phyloP scores from a whole-genome alignment of 2,113 vertebrate species.

The Syngnathus typhle region DNA sequence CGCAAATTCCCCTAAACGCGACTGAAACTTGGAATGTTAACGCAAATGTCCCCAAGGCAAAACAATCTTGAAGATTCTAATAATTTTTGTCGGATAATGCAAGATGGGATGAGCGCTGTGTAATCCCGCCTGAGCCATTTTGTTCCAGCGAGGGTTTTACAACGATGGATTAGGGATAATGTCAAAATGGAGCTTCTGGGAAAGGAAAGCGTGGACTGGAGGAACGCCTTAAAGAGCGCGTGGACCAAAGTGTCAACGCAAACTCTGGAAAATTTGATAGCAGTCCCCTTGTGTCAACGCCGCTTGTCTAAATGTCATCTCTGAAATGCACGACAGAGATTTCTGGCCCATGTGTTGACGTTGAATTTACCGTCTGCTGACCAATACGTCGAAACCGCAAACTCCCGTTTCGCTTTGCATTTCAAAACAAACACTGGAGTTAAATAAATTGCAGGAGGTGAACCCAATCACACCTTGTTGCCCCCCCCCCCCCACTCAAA shows the following conservation, averaged over 20 bases:
- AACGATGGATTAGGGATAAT: slow-evolving; percentile 34
- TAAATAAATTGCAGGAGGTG: slow-evolving; percentile 12
- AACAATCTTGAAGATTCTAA: slow-evolving; percentile 15
- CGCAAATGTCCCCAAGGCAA: slow-evolving; percentile 11
- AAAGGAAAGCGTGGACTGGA: neutral
- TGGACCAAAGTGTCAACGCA: neutral
- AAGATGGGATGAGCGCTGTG: slow-evolving; percentile 32
- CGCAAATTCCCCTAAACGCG: slow-evolving; percentile 14
- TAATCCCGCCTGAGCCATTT: slow-evolving; percentile 50
- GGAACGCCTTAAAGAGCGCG: neutral
- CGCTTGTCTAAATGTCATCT: too few relatives aligned
- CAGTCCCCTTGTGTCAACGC: neutral
- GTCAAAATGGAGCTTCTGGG: slow-evolving; percentile 27
- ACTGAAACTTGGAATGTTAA: slow-evolving; percentile 26
- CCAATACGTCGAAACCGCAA: neutral
- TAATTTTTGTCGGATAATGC: slow-evolving; percentile 22
- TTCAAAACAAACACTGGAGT: slow-evolving; percentile 44
- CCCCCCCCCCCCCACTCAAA: neutral
- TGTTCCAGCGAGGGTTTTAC: slow-evolving; percentile 34
- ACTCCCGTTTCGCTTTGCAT: neutral
- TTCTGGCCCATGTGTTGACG: neutral
- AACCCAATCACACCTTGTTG: slow-evolving; percentile 33
- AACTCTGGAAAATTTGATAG: neutral
- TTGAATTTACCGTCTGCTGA: neutral
- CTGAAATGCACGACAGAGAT: neutral